Evolutionary conservation across 1,140 invertebrate species (phyloP).

Genomic region (Argopecten irradians): DNA sequence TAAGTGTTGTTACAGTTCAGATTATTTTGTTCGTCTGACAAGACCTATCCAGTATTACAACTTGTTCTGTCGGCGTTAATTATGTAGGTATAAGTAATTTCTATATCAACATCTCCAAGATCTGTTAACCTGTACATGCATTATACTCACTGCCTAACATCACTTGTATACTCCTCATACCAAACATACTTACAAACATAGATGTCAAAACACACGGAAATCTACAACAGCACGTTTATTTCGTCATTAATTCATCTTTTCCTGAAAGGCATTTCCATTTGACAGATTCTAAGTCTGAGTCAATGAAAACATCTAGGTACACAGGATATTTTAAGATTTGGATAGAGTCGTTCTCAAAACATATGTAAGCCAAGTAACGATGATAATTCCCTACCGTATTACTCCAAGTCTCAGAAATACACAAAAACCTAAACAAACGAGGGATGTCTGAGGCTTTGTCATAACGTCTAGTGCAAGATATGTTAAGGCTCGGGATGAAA

Average conservation of each 20-base stretch:
- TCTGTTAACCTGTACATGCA: too few relatives aligned
- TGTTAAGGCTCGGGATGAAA: background rate
- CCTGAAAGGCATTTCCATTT: background rate
- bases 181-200: background rate
- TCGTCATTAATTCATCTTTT: background rate
- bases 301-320: background rate
- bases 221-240: background rate
- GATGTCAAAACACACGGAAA: background rate
- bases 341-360: background rate
- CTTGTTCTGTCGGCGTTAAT: background rate
- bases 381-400: background rate
- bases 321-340: background rate
- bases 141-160: background rate
- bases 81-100: background rate
- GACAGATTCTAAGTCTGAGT: background rate
- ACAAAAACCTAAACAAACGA: background rate
- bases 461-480: background rate
- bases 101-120: background rate
- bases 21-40: background rate
- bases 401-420: background rate
- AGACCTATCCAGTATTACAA: background rate
- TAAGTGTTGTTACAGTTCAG: background rate
- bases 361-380: background rate
- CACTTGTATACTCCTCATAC: background rate
- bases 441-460: background rate